Evolutionary conservation across 2,888 invertebrate genomes (phyloP), one percentile per base, ranked within the genome.

Genomic region (Parochlus steinenii): DNA sequence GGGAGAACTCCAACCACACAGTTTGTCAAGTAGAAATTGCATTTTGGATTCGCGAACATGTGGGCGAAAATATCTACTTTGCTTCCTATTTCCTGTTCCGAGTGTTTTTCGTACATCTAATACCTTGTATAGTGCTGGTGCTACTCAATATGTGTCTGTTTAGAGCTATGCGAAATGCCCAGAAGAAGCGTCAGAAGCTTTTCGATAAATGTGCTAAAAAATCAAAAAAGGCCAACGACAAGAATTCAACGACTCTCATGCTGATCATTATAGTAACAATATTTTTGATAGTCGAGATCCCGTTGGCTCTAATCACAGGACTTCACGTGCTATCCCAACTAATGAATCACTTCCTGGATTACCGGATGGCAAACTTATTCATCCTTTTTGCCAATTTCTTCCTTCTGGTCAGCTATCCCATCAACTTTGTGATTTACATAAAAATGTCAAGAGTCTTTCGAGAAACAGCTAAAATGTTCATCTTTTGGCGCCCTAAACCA

Each of bases 401-500:
- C 54, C 82, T 93, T 40, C 77, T 89, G 39, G 69, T 87, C 24
- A 85, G 85, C 30, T 90, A 90, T 58, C 89, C 89, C 8, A 78
- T 90, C 39, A 90, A 92, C 56, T 92, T 93, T 50, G 90, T 87
- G 40, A 89, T 92, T 44, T 93, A 93, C 52, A 92, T 90, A 54
- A 89, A 89, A 15, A 95, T 93, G 93, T 87, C 86, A 20, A 65
- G 86, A 20, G 87, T 86, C 54, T 93, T 93, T 56, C 67, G 93
- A 33, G 87, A 90, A 54, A 92, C 92, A 0, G 93, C 93, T 55
- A 85, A 83, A 49, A 80, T 79, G 48, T 53, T 74, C 6, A 56
- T 58, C 11, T 90, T 92, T 51, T 69, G 82, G 27, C 56, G 71
- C 29, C 33, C 23, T 22, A 50, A 51, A 0, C 46, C 49, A 4